Base-by-base conservation (phyloP, 1,140 invertebrate species). In the Diuraphis noxia region DNA sequence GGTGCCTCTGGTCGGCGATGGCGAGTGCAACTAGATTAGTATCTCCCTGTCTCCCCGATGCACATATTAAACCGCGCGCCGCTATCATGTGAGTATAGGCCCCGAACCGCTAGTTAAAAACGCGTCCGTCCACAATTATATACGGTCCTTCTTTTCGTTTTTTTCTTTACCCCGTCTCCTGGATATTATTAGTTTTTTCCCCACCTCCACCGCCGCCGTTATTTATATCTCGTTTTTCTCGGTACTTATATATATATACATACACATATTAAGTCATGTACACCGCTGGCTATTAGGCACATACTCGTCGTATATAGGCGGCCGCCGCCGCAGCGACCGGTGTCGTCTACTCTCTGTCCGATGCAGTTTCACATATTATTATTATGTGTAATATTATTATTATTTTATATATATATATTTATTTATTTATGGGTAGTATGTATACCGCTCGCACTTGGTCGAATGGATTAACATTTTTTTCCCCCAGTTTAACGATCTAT, bases 41-140 rank as follows among this genome's bases (percentile, higher is more conserved):
- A 90, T 90, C 88, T 90, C 63, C 81, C n/a, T 86, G 17, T 86
- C 46, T n/a, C n/a, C 56, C 56, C n/a, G 30, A 10, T 34, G 56
- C 30, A 72, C n/a, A n/a, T 72, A 63, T 63, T n/a, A 72, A n/a
- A 34, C 52, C 5, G 56, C 5, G 56, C n/a, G 4, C 49, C 56
- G 56, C 30, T 63, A 63, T 63, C n/a, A 9, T 21, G 46, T 23
- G 40, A 19, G n/a, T n/a, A n/a, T n/a, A n/a, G n/a, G 23, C 72
- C 41, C 72, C 41, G 41, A 89, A 79, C 88, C 88, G n/a, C 72
- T 81, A 90, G 88, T 90, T 90, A 90, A 90, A 89, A 90, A 90
- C 36, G 77, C 49, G 49, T 86, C 34, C 34, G 43, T 86, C 85
- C 49, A 87, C 85, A 56, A 86, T 87, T 56, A 87, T 87, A 40